These are phyloP conservation scores for Elachura formosa DNA, from an alignment of 2,113 vertebrate genomes.

Conservation along the genomic window DNA sequence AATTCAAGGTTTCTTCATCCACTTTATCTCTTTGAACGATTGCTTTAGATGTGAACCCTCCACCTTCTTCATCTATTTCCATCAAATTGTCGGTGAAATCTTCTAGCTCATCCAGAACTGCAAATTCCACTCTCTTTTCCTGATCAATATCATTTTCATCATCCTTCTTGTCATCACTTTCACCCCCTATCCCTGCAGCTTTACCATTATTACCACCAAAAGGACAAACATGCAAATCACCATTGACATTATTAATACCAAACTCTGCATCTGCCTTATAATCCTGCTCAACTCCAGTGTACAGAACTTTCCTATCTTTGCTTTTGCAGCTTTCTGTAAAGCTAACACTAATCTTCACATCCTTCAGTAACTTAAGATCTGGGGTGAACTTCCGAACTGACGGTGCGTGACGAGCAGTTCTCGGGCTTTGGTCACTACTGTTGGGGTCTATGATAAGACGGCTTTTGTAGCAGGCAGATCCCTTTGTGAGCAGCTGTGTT, in stretches of 20 bases:
- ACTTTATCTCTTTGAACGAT: conserved; percentile 90
- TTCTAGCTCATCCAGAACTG: conserved; percentile 96
- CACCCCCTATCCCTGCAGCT: conserved; percentile 64
- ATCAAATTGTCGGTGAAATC: conserved; percentile 96
- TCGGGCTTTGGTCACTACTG: conserved; percentile 81
- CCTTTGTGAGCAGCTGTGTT: conserved; percentile 84
- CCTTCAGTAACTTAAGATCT: conserved; percentile 93
- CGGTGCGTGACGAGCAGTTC: conserved; percentile 94
- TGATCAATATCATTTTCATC: conserved; percentile 84
- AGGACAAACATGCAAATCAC: conserved; percentile 85
- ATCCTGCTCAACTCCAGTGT: conserved; percentile 86
- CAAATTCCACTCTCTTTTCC: conserved; percentile 97
- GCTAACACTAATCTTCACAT: conserved; percentile 95
- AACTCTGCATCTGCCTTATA: conserved; percentile 69
- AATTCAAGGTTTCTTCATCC: conserved; percentile 86
- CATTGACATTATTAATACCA: conserved; percentile 79
- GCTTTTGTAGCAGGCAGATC: conserved; percentile 85
- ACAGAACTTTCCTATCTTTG: conserved; percentile 95
- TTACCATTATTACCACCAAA: conserved; percentile 74
- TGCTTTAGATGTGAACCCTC: conserved; percentile 89
- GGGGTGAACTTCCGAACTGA: conserved; percentile 90
- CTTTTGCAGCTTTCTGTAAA: conserved; percentile 92
- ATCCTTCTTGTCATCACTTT: conserved; percentile 74
- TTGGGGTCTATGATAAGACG: conserved; percentile 78
- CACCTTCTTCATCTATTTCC: conserved; percentile 87